Evolutionary conservation across 2,113 vertebrate genomes (phyloP).

Genomic region (Cololabis saira): DNA sequence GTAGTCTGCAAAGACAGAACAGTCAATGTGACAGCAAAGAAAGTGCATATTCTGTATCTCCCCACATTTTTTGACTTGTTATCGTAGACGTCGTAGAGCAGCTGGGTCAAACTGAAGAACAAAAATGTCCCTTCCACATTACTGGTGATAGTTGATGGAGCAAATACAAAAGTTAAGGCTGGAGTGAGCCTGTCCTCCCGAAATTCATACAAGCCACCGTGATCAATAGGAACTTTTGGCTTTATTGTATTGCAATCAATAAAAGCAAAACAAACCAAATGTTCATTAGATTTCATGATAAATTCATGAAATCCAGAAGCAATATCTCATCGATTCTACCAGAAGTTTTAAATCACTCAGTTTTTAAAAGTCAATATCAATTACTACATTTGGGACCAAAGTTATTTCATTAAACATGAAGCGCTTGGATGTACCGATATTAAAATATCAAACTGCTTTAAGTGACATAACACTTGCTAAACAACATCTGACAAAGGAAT

Average conservation of each 20-base stretch:
- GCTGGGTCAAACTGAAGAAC: no score
- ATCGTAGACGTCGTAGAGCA: no score
- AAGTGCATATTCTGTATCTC: no score
- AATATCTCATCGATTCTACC: constrained; percentile 39
- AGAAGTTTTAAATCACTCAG: constrained; percentile 26
- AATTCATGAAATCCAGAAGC: constrained; percentile 37
- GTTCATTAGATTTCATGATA: constrained; percentile 46
- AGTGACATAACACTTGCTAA: background rate
- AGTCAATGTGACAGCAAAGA: no score
- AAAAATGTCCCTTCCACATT: no score
- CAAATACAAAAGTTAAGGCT: constrained; percentile 5
- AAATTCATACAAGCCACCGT: constrained; percentile 25
- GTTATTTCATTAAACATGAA: constrained; percentile 6
- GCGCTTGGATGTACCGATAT: background rate
- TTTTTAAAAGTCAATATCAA: constrained; percentile 12
- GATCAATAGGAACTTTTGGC: constrained; percentile 46
- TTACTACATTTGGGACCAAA: constrained; percentile 8
- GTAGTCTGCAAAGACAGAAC: no score
- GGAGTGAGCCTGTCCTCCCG: constrained; percentile 1
- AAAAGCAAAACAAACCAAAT: constrained; percentile 44
- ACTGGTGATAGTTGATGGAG: background rate
- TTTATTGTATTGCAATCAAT: constrained; percentile 49
- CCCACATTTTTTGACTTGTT: no score
- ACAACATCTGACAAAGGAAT: background rate
- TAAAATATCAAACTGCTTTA: no score